phyloP scores from a whole-genome alignment of 2,113 vertebrate species.

The Lipotes vexillifer region DNA sequence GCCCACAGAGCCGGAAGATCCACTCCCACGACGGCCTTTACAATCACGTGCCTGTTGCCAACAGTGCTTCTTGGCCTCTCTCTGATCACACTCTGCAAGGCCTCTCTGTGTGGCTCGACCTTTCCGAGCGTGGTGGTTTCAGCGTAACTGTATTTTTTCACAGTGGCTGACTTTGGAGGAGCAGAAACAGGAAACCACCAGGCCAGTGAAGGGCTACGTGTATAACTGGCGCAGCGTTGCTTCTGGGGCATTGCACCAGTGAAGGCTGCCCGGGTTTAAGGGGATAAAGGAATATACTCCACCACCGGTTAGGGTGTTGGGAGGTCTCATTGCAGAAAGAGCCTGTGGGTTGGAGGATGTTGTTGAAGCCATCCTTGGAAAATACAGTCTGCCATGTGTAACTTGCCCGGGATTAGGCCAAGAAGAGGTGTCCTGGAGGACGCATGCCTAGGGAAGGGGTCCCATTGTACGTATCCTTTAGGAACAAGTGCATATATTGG shows the following conservation, averaged over 20 bases:
- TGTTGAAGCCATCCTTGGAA: not conserved
- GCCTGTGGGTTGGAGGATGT: no score
- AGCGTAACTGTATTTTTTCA: not conserved
- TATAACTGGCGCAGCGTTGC: not conserved
- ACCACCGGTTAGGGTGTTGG: not conserved
- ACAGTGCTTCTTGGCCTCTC: not conserved
- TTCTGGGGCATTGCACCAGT: not conserved
- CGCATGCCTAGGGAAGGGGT: no score
- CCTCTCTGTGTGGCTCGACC: not conserved
- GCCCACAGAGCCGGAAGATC: rapidly evolving
- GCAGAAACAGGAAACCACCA: not conserved
- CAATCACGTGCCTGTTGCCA: not conserved
- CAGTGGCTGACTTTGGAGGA: not conserved
- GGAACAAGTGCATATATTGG: not conserved
- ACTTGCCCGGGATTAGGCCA: not conserved
- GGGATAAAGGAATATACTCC: not conserved
- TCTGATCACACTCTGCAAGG: not conserved
- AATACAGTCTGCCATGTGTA: not conserved
- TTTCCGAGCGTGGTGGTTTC: not conserved
- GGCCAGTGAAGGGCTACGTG: not conserved
- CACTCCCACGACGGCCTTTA: not conserved
- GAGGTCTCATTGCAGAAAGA: not conserved
- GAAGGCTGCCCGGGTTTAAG: not conserved
- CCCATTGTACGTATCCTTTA: rapidly evolving
- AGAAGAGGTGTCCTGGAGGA: no score